Base-by-base conservation (phyloP, 2,113 vertebrate species). In the Gulo gulo region DNA sequence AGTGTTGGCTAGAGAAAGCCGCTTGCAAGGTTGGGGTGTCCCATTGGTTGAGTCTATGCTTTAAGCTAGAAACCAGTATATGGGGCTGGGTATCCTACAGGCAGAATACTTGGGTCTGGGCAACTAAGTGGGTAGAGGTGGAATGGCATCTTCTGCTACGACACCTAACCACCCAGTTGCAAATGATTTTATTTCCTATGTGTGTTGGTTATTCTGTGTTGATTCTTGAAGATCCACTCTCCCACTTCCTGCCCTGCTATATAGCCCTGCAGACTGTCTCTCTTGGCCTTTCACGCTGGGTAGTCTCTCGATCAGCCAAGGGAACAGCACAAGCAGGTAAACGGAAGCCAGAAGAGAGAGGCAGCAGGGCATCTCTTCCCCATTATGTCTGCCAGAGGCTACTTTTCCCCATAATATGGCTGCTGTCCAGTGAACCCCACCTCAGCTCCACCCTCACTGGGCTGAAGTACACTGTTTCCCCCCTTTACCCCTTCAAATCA, bases 351-450 rank as follows among this genome's bases (percentile, higher is more conserved):
- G 61, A 47, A 16, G 67, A 57, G 18, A 81, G 50, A 39, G n/a
- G 1, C 20, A 6, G 18, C 24, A 2, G 39, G 4, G 15, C 0
- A 3, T 24, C 20, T 78, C 7, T 12, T 34, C 26, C 50, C 6
- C 21, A 2, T 47, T 42, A 7, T 5, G 0, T 71, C 34, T 85
- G 26, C 81, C 55, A 74, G 5, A 69, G 61, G 61, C 15, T 21
- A 78, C 69, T 34, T 67, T 39, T 39, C 13, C 47, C 45, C 26
- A 9, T 11, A 67, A 26, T 15, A 14, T 34, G 29, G 65, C 29
- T 2, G n/a, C 24, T 24, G n/a, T 59, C 0, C 4, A 24, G 42
- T 24, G 4, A 52, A 16, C 55, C 47, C 36, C 85, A 79, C 15
- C 55, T 59, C 23, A 39, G 42, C n/a, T 73, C 23, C 45, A 39